Percentiles rank a stretch among this genome's conserved stretches.
Conservation (phyloP, 2,113 vertebrate species). For the Leptobrachium ailaonicum region DNA sequence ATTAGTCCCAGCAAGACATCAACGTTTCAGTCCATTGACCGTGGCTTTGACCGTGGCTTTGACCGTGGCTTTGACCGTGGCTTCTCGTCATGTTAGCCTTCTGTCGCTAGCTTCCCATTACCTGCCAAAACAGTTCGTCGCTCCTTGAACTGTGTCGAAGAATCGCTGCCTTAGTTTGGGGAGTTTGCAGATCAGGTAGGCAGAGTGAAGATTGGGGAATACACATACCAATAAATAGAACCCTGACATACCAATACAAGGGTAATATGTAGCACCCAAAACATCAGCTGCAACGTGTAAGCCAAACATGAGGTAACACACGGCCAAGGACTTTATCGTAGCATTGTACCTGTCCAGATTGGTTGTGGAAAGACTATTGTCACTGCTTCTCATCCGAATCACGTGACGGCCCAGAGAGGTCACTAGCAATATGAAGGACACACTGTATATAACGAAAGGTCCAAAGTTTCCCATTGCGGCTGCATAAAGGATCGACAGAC, state of each 20-base stretch:
- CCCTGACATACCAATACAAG: not conserved
- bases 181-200: not conserved
- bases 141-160: not conserved
- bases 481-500: no score
- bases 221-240: not conserved
- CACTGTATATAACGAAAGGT: not conserved
- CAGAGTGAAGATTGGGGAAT: not conserved
- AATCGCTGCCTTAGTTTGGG: not conserved
- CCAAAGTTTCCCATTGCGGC: not conserved
- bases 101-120: no score
- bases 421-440: not conserved
- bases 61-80: no score
- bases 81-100: no score
- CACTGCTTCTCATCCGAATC: not conserved
- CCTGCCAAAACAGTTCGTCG: no score
- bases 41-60: no score
- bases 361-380: not conserved
- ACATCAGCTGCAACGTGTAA: not conserved
- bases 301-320: not conserved
- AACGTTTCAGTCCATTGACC: no score
- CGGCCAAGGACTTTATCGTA: not conserved
- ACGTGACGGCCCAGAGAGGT: not conserved
- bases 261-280: not conserved
- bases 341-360: not conserved
- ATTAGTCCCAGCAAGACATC: no score